These are phyloP conservation scores for Malacosoma neustria DNA, from an alignment of 2,888 invertebrate genomes.

Conservation along the genomic window DNA sequence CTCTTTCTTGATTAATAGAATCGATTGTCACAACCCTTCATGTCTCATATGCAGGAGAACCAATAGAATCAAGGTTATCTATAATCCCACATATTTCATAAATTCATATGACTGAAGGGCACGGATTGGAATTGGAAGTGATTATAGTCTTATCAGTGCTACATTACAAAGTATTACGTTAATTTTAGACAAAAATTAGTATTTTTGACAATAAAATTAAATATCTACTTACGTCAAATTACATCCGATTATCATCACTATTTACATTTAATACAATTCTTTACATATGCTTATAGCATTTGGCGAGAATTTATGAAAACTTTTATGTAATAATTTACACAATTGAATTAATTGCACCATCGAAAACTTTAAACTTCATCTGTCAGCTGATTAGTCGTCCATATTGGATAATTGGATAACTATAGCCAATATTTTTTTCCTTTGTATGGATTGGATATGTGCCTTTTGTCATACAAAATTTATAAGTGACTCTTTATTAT, in stretches of 20 bases:
- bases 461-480: too few species aligned
- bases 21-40: too few species aligned
- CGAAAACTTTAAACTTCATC: slow-evolving; percentile 51
- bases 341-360: slow-evolving; percentile 43
- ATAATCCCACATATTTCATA: too few species aligned
- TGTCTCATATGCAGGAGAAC: too few species aligned
- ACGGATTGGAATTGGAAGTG: too few species aligned
- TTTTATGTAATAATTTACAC: slow-evolving; percentile 67
- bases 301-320: slow-evolving; percentile 20
- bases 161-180: slow-evolving; percentile 22
- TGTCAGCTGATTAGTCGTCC: slow-evolving; percentile 64
- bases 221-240: slow-evolving; percentile 18
- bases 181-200: slow-evolving; percentile 6
- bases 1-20: too few species aligned
- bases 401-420: slow-evolving; percentile 18
- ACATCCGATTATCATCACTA: slow-evolving; percentile 25
- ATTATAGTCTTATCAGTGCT: slow-evolving; percentile 16
- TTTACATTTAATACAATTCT: slow-evolving; percentile 15
- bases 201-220: slow-evolving; percentile 7
- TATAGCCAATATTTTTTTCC: neutral
- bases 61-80: too few species aligned
- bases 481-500: too few species aligned
- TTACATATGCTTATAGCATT: slow-evolving; percentile 19
- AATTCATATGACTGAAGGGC: neutral
- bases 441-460: too few species aligned